phyloP scores from a whole-genome alignment of 1,140 invertebrate genomes.

The Drosophila equinoxialis region DNA sequence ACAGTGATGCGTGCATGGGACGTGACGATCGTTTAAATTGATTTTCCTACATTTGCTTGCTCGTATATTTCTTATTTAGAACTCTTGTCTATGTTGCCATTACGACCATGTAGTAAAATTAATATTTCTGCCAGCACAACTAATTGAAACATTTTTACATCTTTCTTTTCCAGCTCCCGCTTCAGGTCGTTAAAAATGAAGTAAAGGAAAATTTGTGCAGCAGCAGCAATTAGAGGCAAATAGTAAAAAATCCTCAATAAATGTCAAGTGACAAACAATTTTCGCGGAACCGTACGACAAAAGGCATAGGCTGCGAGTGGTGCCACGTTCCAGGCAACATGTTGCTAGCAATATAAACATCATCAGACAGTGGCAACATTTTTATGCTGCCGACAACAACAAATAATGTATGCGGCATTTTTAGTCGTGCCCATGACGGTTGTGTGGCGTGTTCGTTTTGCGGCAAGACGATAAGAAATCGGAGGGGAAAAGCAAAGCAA shows the following conservation, averaged over 20 bases:
- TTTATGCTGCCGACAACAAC: constrained; percentile 36
- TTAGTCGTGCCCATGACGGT: constrained; percentile 64
- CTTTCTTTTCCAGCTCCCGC: constrained; percentile 32
- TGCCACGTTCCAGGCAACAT: constrained; percentile 53
- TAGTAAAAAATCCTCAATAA: constrained; percentile 67
- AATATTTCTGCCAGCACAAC: constrained; percentile 60
- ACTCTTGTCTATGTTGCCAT: constrained; percentile 46
- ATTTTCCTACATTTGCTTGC: constrained; percentile 25
- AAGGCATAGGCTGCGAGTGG: constrained; percentile 3
- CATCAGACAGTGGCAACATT: constrained; percentile 43
- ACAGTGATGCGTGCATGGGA: constrained; percentile 14
- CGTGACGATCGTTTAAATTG: constrained; percentile 58
- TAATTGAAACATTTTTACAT: constrained; percentile 63
- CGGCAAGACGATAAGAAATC: constrained; percentile 22
- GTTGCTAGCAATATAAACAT: constrained; percentile 58
- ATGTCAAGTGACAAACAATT: constrained; percentile 63
- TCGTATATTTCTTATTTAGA: constrained; percentile 62
- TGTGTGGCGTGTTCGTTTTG: constrained; percentile 49
- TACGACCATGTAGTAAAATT: constrained; percentile 57
- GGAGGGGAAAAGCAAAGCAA: constrained; percentile 13
- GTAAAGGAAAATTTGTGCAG: constrained; percentile 32
- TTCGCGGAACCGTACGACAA: constrained; percentile 56
- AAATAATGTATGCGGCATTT: constrained; percentile 58
- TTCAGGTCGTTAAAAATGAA: constrained; percentile 27
- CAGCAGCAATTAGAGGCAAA: constrained; percentile 66